A percentile compares a stretch with the other conserved stretches of the same genome.
Evolutionary conservation across 1,140 invertebrate genomes (phyloP).

Genomic region (Melitaea cinxia): DNA sequence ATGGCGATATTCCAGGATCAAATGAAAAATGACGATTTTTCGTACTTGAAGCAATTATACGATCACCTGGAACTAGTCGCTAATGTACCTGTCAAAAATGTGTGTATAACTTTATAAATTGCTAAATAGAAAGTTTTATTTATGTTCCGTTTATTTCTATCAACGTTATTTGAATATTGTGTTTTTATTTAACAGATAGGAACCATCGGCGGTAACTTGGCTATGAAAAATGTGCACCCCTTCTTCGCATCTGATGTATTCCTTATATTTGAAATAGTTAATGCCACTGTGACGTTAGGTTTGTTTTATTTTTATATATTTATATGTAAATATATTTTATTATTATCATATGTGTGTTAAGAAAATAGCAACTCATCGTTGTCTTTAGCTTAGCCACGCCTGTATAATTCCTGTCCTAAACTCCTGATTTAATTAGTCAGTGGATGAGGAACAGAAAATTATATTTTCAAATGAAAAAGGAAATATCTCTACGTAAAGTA

Average conservation of each 20-base stretch:
- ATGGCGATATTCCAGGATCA: conserved; percentile 84
- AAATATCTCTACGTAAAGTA: too few relatives aligned
- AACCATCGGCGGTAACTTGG: conserved; percentile 89
- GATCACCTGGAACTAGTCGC: conserved; percentile 86
- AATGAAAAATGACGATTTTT: conserved; percentile 74
- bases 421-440: too few relatives aligned
- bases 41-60: conserved; percentile 76
- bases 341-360: too few relatives aligned
- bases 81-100: conserved; percentile 88
- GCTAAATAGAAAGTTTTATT: too few relatives aligned
- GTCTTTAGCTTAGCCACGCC: too few relatives aligned
- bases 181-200: conserved; percentile 81
- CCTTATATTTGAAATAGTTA: conserved; percentile 86
- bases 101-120: conserved; percentile 69
- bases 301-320: conserved; percentile 17
- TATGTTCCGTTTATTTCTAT: too few relatives aligned
- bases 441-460: too few relatives aligned
- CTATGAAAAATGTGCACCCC: conserved; percentile 87
- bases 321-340: neutral
- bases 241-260: conserved; percentile 92
- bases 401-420: too few relatives aligned
- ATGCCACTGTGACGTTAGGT: conserved; percentile 83
- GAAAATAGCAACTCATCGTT: too few relatives aligned
- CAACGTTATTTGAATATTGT: too few relatives aligned
- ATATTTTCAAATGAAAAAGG: too few relatives aligned